Evolutionary conservation across 92 coral and sea anemone species (phyloP).

Genomic region (Porites rus): DNA sequence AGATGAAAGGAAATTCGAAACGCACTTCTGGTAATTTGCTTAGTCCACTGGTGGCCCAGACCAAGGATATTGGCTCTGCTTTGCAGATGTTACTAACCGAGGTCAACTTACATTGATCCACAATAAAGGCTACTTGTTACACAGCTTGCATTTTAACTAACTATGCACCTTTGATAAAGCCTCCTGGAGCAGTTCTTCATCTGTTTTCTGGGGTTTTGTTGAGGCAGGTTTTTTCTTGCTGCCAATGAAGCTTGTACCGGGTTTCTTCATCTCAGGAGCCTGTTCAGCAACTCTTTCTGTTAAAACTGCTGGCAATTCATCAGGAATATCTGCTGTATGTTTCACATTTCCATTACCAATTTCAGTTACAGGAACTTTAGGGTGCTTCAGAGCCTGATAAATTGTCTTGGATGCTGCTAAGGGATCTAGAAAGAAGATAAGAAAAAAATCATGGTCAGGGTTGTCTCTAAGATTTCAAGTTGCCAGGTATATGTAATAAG

Average conservation of each 20-base stretch:
- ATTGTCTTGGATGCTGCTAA: slow-evolving; percentile 86
- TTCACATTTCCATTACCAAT: slow-evolving; percentile 61
- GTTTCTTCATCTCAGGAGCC: slow-evolving; percentile 51
- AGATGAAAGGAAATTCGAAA: too few relatives aligned
- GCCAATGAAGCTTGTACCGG: slow-evolving; percentile 6
- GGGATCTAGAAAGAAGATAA: slow-evolving; percentile 65
- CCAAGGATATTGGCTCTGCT: too few relatives aligned
- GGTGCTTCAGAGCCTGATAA: slow-evolving; percentile 78
- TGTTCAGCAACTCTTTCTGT: slow-evolving; percentile 51
- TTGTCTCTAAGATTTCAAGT: too few relatives aligned
- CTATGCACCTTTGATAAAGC: slow-evolving; percentile 65
- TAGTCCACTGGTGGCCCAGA: too few relatives aligned
- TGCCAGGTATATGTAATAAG: too few relatives aligned
- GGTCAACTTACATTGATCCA: background rate
- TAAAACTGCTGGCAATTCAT: slow-evolving; percentile 58
- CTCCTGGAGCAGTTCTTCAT: slow-evolving; percentile 74
- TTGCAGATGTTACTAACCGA: background rate
- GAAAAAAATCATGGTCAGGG: background rate
- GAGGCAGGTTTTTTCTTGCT: slow-evolving; percentile 63
- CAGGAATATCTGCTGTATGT: slow-evolving; percentile 37
- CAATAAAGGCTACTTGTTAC: background rate
- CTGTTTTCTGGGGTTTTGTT: slow-evolving; percentile 76
- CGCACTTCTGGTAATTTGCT: too few relatives aligned
- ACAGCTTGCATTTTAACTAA: too few relatives aligned
- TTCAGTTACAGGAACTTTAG: slow-evolving; percentile 47